Percentiles rank a stretch among this genome's conserved stretches.
Conservation (phyloP, 2,113 vertebrate genomes). For the Chitala chitala region DNA sequence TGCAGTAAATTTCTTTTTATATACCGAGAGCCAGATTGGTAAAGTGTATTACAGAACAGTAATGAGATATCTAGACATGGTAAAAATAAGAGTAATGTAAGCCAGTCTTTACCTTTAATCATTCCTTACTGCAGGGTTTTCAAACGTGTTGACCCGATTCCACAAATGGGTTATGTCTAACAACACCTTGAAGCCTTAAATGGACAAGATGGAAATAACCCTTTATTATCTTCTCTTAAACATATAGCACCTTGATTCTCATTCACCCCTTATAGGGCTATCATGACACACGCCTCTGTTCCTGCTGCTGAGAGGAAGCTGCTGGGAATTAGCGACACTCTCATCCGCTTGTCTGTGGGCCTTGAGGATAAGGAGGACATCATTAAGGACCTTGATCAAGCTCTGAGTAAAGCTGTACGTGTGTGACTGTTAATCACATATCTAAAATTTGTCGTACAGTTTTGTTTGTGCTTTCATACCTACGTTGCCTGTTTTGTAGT, state of each 20-base stretch:
- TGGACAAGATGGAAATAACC: too few relatives aligned
- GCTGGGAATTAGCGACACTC: slow-evolving; percentile 80
- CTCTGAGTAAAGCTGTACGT: slow-evolving; percentile 76
- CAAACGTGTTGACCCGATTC: too few relatives aligned
- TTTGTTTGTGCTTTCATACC: background rate
- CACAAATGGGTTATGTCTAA: too few relatives aligned
- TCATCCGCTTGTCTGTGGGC: slow-evolving; percentile 83
- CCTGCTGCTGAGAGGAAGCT: slow-evolving; percentile 63
- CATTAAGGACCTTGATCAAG: slow-evolving; percentile 76
- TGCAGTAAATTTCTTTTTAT: too few relatives aligned
- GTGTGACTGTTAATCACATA: background rate
- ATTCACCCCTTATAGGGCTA: slow-evolving; percentile 59
- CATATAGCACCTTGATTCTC: background rate
- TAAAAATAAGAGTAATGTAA: too few relatives aligned
- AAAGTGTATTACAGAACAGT: too few relatives aligned
- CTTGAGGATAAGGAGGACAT: slow-evolving; percentile 81
- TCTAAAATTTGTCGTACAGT: background rate
- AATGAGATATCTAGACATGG: too few relatives aligned
- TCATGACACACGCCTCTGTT: slow-evolving; percentile 88
- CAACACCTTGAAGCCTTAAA: background rate
- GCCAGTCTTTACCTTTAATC: too few relatives aligned
- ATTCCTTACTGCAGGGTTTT: too few relatives aligned
- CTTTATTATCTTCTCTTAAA: background rate
- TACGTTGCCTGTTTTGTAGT: background rate
- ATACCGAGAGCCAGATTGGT: too few relatives aligned